phyloP scores from a whole-genome alignment of 2,113 vertebrate species.

The Marmota monax region DNA sequence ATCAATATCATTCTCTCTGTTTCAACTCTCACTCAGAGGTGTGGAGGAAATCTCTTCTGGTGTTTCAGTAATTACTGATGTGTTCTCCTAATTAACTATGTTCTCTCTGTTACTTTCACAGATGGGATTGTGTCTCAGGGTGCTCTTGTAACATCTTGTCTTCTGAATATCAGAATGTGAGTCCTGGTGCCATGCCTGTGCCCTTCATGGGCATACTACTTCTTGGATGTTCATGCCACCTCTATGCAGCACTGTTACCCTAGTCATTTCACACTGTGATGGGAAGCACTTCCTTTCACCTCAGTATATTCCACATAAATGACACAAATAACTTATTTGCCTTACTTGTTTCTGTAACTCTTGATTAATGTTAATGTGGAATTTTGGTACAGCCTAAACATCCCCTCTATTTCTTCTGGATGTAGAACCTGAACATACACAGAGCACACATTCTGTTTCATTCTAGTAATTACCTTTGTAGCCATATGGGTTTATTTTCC shows the following conservation, averaged over 20 bases:
- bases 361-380: neutral
- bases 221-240: neutral
- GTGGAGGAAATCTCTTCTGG: neutral
- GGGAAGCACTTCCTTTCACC: neutral
- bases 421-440: neutral
- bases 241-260: fast-evolving
- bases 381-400: neutral
- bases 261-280: neutral
- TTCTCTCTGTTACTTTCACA: neutral
- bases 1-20: neutral
- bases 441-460: neutral
- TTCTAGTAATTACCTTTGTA: neutral
- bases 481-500: neutral
- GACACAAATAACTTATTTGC: neutral
- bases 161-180: neutral
- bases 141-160: neutral
- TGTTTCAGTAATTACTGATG: neutral
- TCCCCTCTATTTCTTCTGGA: neutral
- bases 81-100: neutral
- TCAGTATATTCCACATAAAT: neutral
- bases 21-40: neutral
- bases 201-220: neutral
- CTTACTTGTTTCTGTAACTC: neutral
- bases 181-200: neutral
- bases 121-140: neutral